Evolutionary conservation across 1,140 invertebrate genomes (phyloP), one percentile per base, ranked within the genome.

Genomic region (Pentalonia nigronervosa): DNA sequence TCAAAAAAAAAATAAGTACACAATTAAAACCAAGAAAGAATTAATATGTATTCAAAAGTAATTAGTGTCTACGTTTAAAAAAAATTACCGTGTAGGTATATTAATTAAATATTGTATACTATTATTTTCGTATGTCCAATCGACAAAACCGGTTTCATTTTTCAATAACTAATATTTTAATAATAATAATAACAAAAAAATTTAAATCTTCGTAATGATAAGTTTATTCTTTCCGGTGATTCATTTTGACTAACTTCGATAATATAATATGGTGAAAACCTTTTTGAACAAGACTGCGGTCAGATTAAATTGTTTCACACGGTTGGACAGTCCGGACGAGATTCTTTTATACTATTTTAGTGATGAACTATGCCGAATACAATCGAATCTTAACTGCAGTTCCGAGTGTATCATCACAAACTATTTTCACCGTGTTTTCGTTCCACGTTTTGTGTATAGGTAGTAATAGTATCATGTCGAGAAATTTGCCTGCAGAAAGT

Each of bases 131-230:
- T 76, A 34, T 1, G 60, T 76, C n/a, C 60, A 4, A 76, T 76
- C 60, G 4, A 76, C 14, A 76, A 76, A 76, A 76, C 60, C 60
- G 60, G 60, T 76, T 76, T 30, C 60, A 76, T 76, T 76, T 76
- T 76, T 76, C 60, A 76, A 76, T 76, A 76, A 76, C 60, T 76
- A 76, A 76, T 76, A 76, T 76, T 76, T 76, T 76, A 76, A 76
- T 76, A 76, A 76, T 67, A 60, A 60, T 30, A 67, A 67, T n/a
- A 60, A 60, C 8, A 60, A 50, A 53, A 53, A 53, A 76, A 76
- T 76, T 6, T 76, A 76, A 76, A 76, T 76, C n/a, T 76, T 14
- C 14, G 6, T 17, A 17, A 76, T 76, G 60, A 76, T 76, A 30
- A 76, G 60, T n/a, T 76, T n/a, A 76, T 76, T 76, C n/a, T 76